Conservation (phyloP, 2,797 vertebrate genomes). For the Gobionotothen gibberifrons region DNA sequence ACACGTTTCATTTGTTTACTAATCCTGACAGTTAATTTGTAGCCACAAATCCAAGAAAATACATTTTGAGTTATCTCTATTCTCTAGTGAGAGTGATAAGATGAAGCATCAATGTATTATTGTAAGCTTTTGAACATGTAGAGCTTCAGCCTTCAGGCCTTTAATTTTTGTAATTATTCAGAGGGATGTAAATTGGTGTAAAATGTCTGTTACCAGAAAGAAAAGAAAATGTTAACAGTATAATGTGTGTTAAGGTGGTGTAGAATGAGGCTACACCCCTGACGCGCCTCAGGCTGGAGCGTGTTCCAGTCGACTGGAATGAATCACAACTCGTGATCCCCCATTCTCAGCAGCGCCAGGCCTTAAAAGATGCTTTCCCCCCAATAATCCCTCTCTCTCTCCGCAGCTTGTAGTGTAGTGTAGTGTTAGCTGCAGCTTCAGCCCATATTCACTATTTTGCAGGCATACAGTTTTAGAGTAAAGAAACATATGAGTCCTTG, state of each 20-base stretch:
- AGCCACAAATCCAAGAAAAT: not conserved
- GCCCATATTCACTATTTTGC: not conserved
- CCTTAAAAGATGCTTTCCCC: constrained; percentile 68
- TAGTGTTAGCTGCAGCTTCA: constrained; percentile 53
- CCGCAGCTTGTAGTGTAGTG: constrained; percentile 58
- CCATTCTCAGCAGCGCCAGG: constrained; percentile 35
- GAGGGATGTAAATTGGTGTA: not conserved
- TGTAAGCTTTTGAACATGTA: not conserved
- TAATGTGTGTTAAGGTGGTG: constrained; percentile 6
- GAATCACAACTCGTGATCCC: constrained; percentile 78
- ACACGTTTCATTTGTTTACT: not conserved
- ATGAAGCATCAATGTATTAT: not conserved
- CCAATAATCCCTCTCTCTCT: constrained; percentile 51
- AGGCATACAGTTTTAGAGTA: not conserved
- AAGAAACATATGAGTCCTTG: constrained; percentile 50
- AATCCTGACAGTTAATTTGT: not conserved
- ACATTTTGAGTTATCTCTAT: not conserved
- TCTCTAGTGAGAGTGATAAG: too few relatives aligned
- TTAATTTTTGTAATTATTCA: not conserved
- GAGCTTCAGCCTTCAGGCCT: not conserved
- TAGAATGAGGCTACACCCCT: constrained; percentile 21
- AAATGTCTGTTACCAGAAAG: not conserved
- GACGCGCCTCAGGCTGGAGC: constrained; percentile 53
- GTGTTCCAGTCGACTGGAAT: constrained; percentile 68
- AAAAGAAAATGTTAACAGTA: not conserved